Evolutionary conservation across 2,888 invertebrate genomes (phyloP).

Genomic region (Polymixis lichenea): DNA sequence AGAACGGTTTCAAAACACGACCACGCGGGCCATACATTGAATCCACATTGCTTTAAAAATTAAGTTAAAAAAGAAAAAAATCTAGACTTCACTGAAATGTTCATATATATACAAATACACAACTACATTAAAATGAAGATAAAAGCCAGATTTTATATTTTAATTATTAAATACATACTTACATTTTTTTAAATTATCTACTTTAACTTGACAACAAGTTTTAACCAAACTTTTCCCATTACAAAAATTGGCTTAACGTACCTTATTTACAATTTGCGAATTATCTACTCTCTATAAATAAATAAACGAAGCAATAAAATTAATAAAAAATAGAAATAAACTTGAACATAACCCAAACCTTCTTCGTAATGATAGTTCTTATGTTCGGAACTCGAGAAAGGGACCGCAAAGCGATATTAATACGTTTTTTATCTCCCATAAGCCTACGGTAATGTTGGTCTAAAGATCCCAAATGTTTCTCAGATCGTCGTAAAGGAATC

Average conservation of each 20-base stretch:
- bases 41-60: too few species aligned
- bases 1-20: too few species aligned
- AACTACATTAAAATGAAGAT: too few species aligned
- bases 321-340: constrained; percentile 38
- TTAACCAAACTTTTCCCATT: background rate
- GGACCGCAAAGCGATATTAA: constrained; percentile 54
- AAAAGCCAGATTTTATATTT: too few species aligned
- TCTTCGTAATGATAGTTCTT: constrained; percentile 48
- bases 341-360: constrained; percentile 30
- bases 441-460: constrained; percentile 57
- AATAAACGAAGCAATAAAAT: constrained; percentile 4
- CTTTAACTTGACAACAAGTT: background rate
- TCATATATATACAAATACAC: too few species aligned
- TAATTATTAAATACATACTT: background rate
- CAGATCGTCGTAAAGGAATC: constrained; percentile 61
- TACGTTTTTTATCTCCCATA: constrained; percentile 60
- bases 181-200: background rate
- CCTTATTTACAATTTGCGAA: background rate
- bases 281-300: background rate
- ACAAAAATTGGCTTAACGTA: background rate
- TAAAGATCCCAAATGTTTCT: constrained; percentile 59
- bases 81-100: too few species aligned
- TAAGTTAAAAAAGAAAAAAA: too few species aligned
- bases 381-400: constrained; percentile 40
- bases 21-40: too few species aligned